A percentile compares a stretch with the other conserved stretches of the same genome.
These are phyloP conservation scores for Aegotheles bennettii DNA, from an alignment of 2,113 vertebrate genomes.

Conservation along the genomic window DNA sequence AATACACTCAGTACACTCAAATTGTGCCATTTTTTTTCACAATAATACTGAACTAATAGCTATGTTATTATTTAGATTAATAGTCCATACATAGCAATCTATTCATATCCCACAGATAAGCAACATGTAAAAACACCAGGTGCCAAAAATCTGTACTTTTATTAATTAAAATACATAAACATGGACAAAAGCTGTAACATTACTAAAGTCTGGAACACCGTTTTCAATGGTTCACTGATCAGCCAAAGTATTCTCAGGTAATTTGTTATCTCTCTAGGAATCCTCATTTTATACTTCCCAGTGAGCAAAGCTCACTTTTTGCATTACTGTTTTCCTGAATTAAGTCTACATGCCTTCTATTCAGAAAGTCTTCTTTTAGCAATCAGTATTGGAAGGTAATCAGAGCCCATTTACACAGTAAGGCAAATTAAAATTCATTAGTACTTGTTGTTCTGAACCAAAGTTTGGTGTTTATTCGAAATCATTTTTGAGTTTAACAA, in stretches of 20 bases:
- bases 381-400: not conserved
- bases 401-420: not conserved
- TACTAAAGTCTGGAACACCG: not conserved
- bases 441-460: not conserved
- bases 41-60: not conserved
- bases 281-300: not conserved
- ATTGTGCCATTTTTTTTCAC: not conserved
- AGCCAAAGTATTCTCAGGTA: conserved; percentile 12
- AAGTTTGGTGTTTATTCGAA: not conserved
- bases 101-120: conserved; percentile 14
- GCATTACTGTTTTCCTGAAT: not conserved
- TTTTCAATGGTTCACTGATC: conserved; percentile 14
- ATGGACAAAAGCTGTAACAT: not conserved
- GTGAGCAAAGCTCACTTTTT: not conserved
- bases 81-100: not conserved
- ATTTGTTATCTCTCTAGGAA: conserved; percentile 12
- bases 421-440: not conserved
- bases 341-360: not conserved
- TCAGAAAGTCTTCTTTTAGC: not conserved
- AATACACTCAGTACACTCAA: not conserved
- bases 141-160: conserved; percentile 10
- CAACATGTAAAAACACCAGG: not conserved
- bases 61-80: conserved; percentile 24
- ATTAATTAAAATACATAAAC: conserved; percentile 18
- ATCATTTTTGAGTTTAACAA: not conserved